Evolutionary conservation across 1,140 invertebrate species (phyloP), one percentile per base, ranked within the genome.

Genomic region (Scaptomyza montana): DNA sequence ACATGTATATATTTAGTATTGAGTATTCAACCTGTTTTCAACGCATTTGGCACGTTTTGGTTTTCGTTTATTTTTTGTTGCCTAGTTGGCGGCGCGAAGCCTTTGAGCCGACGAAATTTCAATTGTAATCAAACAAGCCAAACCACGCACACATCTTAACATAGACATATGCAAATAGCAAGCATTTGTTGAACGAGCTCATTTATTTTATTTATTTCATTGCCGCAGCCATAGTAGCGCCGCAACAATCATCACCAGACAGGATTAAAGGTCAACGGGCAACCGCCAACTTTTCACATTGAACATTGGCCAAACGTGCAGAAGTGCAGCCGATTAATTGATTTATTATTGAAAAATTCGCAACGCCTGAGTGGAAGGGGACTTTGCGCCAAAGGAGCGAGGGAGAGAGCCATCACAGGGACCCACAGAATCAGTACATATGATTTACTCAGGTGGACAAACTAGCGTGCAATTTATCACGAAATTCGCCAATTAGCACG

Each of bases 321-420:
- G 55, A 64, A 76, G 60, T 59, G 77, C 72, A 73, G 62, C 80
- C 77, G 80, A 55, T 69, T 84, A 85, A 84, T 84, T 84, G 77
- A 79, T 73, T 79, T 65, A 73, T 72, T 77, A 84, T 84, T 78
- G 67, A 62, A 61, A 57, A 62, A 13, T 41, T 7, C 41, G 21
- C 43, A 21, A 54, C 71, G 80, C 55, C 73, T 56, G 12, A 43
- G 39, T n/a, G 39, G 33, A 9, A 43, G 12, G 39, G 9, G 10
- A 41, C 36, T 3, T 12, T 41, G 30, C 2, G 9, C 10, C 2
- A 41, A 21, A 3, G 10, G 36, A 4, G 49, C 8, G 4, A 10
- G 41, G 3, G 46, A 25, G 21, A 21, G 33, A n/a, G 30, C 30
- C 3, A 30, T 7, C 30, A 30, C 30, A 30, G 5, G 12, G 25